A percentile compares a stretch with the other conserved stretches of the same genome.
These are phyloP conservation scores for Lophotriccus pileatus DNA, from an alignment of 2,797 vertebrate species.

Conservation along the genomic window DNA sequence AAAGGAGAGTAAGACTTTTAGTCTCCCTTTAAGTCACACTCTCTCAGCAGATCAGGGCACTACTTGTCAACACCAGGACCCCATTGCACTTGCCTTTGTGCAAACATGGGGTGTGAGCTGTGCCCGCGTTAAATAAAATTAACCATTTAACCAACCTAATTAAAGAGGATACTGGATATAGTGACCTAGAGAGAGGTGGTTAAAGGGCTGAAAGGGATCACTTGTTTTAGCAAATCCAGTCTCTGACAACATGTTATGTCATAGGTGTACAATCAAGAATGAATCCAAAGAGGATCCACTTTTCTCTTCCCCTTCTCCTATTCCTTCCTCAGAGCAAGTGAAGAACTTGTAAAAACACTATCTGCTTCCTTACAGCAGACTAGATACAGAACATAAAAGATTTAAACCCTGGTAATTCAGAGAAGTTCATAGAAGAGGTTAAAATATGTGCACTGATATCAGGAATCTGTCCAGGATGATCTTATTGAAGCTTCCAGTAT, in stretches of 20 bases:
- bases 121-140: not conserved
- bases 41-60: not conserved
- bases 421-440: not conserved
- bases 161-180: not conserved
- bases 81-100: not conserved
- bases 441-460: not conserved
- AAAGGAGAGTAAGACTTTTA: not conserved
- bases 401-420: not conserved
- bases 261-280: not conserved
- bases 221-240: not conserved
- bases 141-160: not conserved
- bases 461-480: not conserved
- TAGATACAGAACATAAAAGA: not conserved
- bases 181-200: not conserved
- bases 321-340: not conserved
- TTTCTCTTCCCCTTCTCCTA: not conserved
- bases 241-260: not conserved
- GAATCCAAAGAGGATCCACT: not conserved
- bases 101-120: not conserved
- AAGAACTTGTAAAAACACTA: not conserved
- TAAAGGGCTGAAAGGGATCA: not conserved
- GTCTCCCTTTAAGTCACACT: fast-evolving
- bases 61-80: not conserved
- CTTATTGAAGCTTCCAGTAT: not conserved
- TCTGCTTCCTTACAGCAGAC: not conserved